Conservation (phyloP, 23 tunicate species). For the Ciona savignyi region DNA sequence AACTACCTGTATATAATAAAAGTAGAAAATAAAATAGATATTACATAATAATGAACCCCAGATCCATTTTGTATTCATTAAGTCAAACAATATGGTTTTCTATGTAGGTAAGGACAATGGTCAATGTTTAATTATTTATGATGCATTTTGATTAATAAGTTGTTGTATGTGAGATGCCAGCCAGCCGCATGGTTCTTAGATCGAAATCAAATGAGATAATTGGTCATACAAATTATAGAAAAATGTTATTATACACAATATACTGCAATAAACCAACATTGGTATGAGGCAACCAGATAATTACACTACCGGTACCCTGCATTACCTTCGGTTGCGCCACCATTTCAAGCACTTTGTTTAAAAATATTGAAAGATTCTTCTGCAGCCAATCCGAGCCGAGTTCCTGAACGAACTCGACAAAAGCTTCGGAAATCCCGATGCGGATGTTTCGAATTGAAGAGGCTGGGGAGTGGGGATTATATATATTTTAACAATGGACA, state of each 20-base stretch:
- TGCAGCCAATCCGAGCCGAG: conserved; percentile 87
- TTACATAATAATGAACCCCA: no score
- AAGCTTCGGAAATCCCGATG: conserved; percentile 83
- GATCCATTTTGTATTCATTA: no score
- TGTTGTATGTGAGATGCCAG: not conserved
- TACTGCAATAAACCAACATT: not conserved
- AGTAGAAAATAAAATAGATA: no score
- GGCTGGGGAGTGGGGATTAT: no score
- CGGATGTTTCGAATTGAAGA: conserved; percentile 52
- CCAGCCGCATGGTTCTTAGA: no score
- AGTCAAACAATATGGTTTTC: no score
- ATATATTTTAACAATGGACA: no score
- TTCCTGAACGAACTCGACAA: conserved; percentile 68
- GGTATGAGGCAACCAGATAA: not conserved
- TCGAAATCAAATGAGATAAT: no score
- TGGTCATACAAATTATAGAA: no score
- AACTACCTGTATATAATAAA: no score
- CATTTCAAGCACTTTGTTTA: conserved; percentile 67
- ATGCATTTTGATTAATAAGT: not conserved
- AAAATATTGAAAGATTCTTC: conserved; percentile 46
- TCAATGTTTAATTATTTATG: no score
- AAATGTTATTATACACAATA: not conserved
- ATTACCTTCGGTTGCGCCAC: conserved; percentile 81
- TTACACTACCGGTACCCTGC: not conserved
- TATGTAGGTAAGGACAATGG: no score